Evolutionary conservation across 2,888 invertebrate genomes (phyloP), one percentile per base, ranked within the genome.

Genomic region (Stenotaenia linearis): DNA sequence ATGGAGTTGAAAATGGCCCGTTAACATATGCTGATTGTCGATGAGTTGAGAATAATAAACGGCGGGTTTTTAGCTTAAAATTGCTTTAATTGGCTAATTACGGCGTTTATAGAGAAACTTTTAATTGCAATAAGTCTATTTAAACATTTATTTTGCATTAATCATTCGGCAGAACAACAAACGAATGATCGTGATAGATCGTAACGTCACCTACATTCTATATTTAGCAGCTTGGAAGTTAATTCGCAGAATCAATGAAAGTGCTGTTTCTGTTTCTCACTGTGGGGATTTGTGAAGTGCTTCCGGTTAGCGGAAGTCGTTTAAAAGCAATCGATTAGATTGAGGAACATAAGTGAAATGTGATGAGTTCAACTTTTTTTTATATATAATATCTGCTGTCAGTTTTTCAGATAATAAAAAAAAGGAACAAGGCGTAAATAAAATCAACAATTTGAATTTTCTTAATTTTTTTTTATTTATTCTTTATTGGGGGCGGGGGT

Each of bases 201-300:
- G 69, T 28, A 69, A 28, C 69, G 69, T 10, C 28, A 69, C 69
- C 69, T 69, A 69, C 25, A 28, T 69, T 69, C 69, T 69, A 69
- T 69, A 69, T 69, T 28, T 69, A 69, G 69, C n/a, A 50, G 50
- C 50, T 50, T 50, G 50, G 50, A 69, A 69, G 69, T 69, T 69
- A 69, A 69, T 69, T 69, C 69, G 69, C 69, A 15, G 69, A 69
- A 69, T 69, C 28, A 69, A 69, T 69, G 25, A 69, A 69, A 69
- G 69, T 69, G 69, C 69, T 69, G 69, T 69, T 69, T 69, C 69
- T 69, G 69, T 69, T 69, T 69, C 69, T 69, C 69, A 69, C 69
- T 69, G 69, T 69, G 69, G 69, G 69, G 69, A 69, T 69, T 69
- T 69, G 69, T 69, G 69, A 69, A 69, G 69, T 69, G 69, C 69